Conservation (phyloP, 2,888 invertebrate genomes). For the Chaetogeoica ovagalla region DNA sequence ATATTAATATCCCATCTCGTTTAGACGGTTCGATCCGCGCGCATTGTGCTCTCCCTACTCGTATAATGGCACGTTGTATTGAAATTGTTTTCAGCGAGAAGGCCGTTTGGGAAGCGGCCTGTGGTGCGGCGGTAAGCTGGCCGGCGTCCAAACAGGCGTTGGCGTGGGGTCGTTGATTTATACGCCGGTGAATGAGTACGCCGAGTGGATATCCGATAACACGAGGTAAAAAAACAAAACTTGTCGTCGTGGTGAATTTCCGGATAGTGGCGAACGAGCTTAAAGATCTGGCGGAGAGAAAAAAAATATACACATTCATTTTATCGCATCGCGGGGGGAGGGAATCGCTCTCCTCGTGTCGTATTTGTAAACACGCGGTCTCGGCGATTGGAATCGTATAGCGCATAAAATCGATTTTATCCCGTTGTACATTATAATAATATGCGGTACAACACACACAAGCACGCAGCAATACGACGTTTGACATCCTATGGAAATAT, state of each 20-base stretch:
- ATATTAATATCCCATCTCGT: too few species aligned
- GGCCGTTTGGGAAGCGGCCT: slow-evolving; percentile 52
- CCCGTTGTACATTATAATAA: too few species aligned
- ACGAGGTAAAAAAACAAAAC: slow-evolving; percentile 19
- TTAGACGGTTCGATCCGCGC: too few species aligned
- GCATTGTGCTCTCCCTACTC: too few species aligned
- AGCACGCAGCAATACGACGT: too few species aligned
- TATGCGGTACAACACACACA: too few species aligned
- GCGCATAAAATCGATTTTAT: slow-evolving; percentile 16
- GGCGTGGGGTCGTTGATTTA: slow-evolving; percentile 66
- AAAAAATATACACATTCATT: neutral
- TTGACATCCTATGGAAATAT: too few species aligned
- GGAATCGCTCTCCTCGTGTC: slow-evolving; percentile 4
- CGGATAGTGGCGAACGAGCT: slow-evolving; percentile 8
- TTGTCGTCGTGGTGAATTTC: slow-evolving; percentile 25
- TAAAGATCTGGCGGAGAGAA: neutral
- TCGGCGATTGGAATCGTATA: slow-evolving; percentile 2
- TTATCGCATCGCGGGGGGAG: too few species aligned
- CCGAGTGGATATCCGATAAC: slow-evolving; percentile 66
- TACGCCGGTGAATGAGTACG: slow-evolving; percentile 72
- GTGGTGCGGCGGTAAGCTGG: slow-evolving; percentile 56
- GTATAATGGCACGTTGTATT: too few species aligned
- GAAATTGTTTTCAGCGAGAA: slow-evolving; percentile 37
- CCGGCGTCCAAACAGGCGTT: slow-evolving; percentile 56
- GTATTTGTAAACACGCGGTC: neutral